Conservation (phyloP, 2,797 vertebrate species). For the Myiotriccus ornatus region DNA sequence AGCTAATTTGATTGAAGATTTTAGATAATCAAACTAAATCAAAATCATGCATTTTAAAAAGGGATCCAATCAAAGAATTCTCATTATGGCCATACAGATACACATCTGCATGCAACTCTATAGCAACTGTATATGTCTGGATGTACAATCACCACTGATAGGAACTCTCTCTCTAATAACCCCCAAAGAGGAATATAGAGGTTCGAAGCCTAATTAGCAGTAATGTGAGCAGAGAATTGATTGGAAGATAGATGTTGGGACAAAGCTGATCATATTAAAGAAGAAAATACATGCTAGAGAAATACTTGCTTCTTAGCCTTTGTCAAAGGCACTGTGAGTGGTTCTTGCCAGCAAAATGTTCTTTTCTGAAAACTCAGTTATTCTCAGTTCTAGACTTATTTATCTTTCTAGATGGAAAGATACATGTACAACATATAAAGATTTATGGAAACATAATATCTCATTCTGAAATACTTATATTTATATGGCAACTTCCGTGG, state of each 20-base stretch:
- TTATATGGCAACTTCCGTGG: background rate
- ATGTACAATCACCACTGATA: background rate
- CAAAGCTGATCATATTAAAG: background rate
- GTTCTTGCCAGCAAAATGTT: background rate
- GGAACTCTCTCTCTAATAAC: background rate
- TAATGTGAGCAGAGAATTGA: background rate
- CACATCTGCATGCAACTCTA: background rate
- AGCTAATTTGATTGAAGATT: background rate
- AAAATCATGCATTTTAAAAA: background rate
- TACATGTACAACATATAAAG: background rate
- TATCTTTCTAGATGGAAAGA: background rate
- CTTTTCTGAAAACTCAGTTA: background rate
- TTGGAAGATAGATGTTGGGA: background rate
- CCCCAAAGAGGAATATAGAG: background rate
- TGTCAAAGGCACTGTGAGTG: background rate
- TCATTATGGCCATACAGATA: background rate
- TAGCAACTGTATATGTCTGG: background rate
- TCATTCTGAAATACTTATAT: background rate
- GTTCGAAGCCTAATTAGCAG: background rate
- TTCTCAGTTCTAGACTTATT: background rate
- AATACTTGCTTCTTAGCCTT: background rate
- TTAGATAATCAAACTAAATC: background rate
- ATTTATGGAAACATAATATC: background rate
- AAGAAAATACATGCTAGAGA: accelerated
- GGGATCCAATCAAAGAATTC: background rate